Percentiles rank a stretch among this genome's conserved stretches.
Conservation (phyloP, 2,113 vertebrate genomes). For the Anarhynchus alexandrinus region DNA sequence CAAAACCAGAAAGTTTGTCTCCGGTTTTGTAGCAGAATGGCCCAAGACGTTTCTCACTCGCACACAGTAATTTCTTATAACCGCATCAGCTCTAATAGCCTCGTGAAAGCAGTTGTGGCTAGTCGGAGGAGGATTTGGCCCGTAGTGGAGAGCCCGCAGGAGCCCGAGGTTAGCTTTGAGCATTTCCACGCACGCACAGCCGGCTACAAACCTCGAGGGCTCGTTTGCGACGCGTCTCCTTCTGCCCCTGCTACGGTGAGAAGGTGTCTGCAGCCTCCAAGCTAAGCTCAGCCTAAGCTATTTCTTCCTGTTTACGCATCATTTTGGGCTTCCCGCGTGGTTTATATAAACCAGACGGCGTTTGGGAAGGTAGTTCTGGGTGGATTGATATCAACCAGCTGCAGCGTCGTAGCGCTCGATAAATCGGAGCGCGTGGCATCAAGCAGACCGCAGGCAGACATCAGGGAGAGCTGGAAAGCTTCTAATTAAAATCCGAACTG, state of each 20-base stretch:
- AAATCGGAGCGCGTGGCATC: background rate
- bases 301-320: background rate
- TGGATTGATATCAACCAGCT: background rate
- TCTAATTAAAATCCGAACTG: conserved; percentile 27
- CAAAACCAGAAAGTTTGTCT: background rate
- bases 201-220: background rate
- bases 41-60: background rate
- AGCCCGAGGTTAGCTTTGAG: background rate
- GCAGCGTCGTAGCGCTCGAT: background rate
- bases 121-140: background rate
- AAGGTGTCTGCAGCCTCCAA: background rate
- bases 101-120: background rate
- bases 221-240: background rate
- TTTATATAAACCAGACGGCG: background rate
- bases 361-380: background rate
- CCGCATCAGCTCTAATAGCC: background rate
- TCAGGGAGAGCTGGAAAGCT: conserved; percentile 22
- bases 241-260: background rate
- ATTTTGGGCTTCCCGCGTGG: background rate
- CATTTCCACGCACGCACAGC: background rate
- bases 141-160: background rate
- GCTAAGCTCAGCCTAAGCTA: background rate
- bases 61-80: background rate
- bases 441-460: background rate
- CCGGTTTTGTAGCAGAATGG: background rate